Evolutionary conservation across 2,888 invertebrate genomes (phyloP).

Genomic region (Oscheius onirici): DNA sequence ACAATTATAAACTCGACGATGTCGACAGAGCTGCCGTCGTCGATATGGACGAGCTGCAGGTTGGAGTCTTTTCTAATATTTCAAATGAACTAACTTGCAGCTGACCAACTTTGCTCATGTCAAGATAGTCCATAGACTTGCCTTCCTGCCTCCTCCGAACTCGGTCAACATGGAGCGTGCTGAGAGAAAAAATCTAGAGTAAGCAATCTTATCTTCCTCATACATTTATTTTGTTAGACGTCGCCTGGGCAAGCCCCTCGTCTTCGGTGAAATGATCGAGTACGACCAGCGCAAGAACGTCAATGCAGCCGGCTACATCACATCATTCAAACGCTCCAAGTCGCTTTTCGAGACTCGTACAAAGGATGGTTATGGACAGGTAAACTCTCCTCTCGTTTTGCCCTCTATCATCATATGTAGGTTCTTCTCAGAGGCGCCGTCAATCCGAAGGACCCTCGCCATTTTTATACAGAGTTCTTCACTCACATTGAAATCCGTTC

Average conservation of each 20-base stretch:
- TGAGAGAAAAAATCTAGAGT: conserved; percentile 13
- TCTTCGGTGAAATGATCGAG: conserved; percentile 4
- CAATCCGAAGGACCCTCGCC: background rate
- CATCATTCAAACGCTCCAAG: background rate
- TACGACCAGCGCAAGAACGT: background rate
- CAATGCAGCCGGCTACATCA: background rate
- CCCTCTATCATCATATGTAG: background rate
- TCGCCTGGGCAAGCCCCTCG: background rate
- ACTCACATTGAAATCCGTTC: background rate
- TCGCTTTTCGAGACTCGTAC: background rate
- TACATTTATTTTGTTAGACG: background rate
- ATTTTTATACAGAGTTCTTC: conserved; percentile 13
- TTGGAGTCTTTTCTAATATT: background rate
- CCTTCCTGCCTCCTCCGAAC: background rate
- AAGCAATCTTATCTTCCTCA: background rate
- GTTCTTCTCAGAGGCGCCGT: background rate
- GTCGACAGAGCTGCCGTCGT: background rate
- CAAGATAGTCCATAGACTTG: background rate
- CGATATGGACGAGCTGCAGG: conserved; percentile 14
- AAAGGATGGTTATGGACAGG: background rate
- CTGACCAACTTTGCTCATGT: background rate
- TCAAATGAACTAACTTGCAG: background rate
- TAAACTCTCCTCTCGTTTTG: background rate
- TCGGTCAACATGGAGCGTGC: background rate
- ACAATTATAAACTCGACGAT: no score